Base-by-base conservation (phyloP, 2,888 invertebrate genomes). In the Pemphredon lugubris region DNA sequence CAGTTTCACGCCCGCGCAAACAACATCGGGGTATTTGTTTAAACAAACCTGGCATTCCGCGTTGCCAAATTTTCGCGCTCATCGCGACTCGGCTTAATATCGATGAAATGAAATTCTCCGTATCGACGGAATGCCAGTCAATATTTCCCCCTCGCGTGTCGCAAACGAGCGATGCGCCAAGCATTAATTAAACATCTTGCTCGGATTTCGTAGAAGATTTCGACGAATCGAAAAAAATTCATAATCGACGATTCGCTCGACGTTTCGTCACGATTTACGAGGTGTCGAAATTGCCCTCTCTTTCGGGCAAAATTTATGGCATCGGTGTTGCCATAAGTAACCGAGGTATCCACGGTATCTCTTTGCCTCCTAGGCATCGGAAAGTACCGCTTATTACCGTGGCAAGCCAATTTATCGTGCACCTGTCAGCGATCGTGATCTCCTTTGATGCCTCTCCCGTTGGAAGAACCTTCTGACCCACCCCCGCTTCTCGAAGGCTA, bases 361-460 rank as follows among this genome's bases (percentile, higher is more conserved):
- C n/a, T 26, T 53, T 64, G 67, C 67, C 71, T 71, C 60, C 57
- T 50, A 53, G 71, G 75, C 74, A 61, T 50, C 54, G 45, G 6
- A 65, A 72, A 61, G 66, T 70, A 70, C 69, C 79, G 74, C 81
- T 81, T 81, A 81, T 81, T 81, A 81, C 76, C 73, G 65, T 26
- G 70, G 68, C 48, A 54, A 61, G 64, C 77, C 79, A 82, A 81
- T 81, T 81, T 81, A 81, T 81, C 79, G 64, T 79, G 74, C 79
- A 79, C 79, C 81, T 81, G 82, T 81, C 81, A 81, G 73, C 75
- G 77, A 79, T 81, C 81, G 71, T 65, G 82, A 81, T 81, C 79
- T 81, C 81, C n/a, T 81, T 81, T 81, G 81, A 81, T 64, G 79
- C 74, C 57, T 30, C 30, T 64, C n/a, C 7, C 60, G 32, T 30